Evolutionary conservation across 2,113 vertebrate genomes (phyloP).

Genomic region (Bufo bufo): DNA sequence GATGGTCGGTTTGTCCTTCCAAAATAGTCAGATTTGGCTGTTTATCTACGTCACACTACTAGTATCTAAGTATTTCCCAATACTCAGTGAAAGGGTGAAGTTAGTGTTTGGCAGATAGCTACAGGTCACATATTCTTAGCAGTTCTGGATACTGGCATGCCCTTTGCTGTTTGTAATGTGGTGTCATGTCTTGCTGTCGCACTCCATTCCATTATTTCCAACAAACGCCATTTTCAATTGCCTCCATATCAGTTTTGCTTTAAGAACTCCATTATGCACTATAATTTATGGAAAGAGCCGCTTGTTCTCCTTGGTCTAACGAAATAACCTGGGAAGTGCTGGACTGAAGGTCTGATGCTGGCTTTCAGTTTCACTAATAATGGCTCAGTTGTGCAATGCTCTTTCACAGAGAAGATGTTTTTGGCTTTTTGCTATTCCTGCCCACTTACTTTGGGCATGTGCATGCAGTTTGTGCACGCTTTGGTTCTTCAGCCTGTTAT

Average conservation of each 20-base stretch:
- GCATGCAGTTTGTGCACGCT: conserved; percentile 68
- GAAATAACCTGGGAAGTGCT: not conserved
- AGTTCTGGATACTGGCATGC: not conserved
- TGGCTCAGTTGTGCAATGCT: not conserved
- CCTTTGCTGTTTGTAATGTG: not conserved
- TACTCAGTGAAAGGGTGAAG: too few species aligned
- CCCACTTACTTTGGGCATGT: conserved; percentile 67
- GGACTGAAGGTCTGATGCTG: not conserved
- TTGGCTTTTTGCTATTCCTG: not conserved
- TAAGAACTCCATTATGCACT: not conserved
- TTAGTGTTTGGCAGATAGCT: not conserved
- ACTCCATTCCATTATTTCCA: not conserved
- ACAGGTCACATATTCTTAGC: not conserved
- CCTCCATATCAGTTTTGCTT: not conserved
- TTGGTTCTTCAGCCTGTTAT: conserved; percentile 58
- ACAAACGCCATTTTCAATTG: not conserved
- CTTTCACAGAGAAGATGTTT: not conserved
- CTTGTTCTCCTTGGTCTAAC: not conserved
- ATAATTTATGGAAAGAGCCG: not conserved
- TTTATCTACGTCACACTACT: too few species aligned
- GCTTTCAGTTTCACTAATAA: not conserved
- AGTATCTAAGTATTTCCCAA: too few species aligned
- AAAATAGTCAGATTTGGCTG: too few species aligned
- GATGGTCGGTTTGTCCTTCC: too few species aligned
- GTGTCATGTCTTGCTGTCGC: not conserved